phyloP scores from a whole-genome alignment of 2,113 vertebrate species.

The Sprattus sprattus region DNA sequence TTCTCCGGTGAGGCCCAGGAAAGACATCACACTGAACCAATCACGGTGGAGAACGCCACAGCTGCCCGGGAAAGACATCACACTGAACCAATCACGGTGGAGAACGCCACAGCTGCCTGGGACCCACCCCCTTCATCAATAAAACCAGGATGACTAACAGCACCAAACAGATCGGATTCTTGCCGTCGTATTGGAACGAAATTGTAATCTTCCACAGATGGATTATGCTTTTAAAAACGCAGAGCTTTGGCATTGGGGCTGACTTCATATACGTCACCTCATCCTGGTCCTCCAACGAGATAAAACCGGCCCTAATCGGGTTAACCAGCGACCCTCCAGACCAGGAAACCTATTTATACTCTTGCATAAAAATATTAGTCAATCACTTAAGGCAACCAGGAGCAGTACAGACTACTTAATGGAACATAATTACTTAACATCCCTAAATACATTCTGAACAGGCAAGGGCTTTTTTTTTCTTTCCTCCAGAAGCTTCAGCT shows the following conservation, averaged over 20 bases:
- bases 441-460: constrained; percentile 59
- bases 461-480: constrained; percentile 51
- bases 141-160: not conserved
- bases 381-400: constrained; percentile 41
- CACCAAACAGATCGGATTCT: not conserved
- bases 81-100: not conserved
- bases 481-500: constrained; percentile 50
- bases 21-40: not conserved
- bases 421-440: constrained; percentile 68
- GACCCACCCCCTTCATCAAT: not conserved
- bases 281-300: not conserved
- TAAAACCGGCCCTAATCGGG: not conserved
- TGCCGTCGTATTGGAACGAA: not conserved
- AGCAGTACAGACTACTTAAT: constrained; percentile 49
- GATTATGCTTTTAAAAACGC: not conserved
- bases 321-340: not conserved
- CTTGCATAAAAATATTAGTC: constrained; percentile 40
- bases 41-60: not conserved
- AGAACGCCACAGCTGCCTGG: not conserved
- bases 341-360: constrained; percentile 1
- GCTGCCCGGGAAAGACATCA: not conserved
- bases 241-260: not conserved
- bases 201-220: not conserved
- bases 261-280: not conserved
- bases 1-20: not conserved